phyloP scores from a whole-genome alignment of 2,797 vertebrate species.

The Trachops cirrhosus region DNA sequence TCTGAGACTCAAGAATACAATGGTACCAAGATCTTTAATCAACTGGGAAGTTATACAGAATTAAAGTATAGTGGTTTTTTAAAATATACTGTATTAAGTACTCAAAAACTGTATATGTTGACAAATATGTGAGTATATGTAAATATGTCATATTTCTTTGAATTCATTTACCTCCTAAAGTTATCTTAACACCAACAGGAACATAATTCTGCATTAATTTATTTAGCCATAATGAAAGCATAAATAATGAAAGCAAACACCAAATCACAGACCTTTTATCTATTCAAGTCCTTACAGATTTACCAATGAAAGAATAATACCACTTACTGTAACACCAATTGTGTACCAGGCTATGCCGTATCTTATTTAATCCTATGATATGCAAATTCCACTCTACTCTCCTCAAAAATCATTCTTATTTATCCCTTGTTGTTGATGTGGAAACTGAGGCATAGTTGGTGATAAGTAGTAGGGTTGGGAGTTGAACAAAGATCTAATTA shows the following conservation, averaged over 20 bases:
- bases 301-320: neutral
- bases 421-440: neutral
- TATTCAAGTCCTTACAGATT: neutral
- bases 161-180: constrained; percentile 33
- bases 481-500: neutral
- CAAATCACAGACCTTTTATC: constrained; percentile 11
- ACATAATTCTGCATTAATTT: constrained; percentile 5
- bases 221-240: neutral
- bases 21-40: neutral
- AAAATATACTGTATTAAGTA: neutral
- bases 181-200: neutral
- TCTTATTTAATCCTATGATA: neutral
- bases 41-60: neutral
- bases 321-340: neutral
- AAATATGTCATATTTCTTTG: neutral
- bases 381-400: neutral
- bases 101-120: neutral
- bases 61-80: neutral
- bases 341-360: neutral
- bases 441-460: neutral
- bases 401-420: neutral
- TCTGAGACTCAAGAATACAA: constrained; percentile 11
- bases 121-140: neutral
- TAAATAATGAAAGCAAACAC: constrained; percentile 25
- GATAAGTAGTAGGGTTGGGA: neutral